A percentile compares a stretch with the other conserved stretches of the same genome.
These are phyloP conservation scores for Epinephelus fuscoguttatus DNA, from an alignment of 2,113 vertebrate species.

Conservation along the genomic window DNA sequence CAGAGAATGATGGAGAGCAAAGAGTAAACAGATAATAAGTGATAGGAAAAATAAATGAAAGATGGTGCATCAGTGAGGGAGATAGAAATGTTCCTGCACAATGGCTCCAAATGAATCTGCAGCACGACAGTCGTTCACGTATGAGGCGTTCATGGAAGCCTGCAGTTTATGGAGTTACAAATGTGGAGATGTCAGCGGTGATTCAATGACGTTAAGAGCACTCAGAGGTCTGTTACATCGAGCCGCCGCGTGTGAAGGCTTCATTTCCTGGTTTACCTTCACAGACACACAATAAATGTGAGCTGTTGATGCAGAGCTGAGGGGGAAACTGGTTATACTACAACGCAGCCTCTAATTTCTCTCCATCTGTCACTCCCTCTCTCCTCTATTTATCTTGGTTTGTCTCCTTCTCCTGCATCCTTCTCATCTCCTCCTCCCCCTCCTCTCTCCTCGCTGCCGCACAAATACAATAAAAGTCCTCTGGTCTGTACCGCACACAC, in stretches of 20 bases:
- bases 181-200: conserved; percentile 10
- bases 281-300: conserved; percentile 49
- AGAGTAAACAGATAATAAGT: conserved; percentile 26
- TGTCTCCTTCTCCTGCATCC: conserved; percentile 35
- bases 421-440: conserved; percentile 26
- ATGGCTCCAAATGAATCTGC: conserved; percentile 22
- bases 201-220: conserved; percentile 33
- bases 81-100: conserved; percentile 18
- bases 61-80: background rate
- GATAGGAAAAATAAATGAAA: conserved; percentile 38
- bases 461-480: conserved; percentile 44
- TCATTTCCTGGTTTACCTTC: conserved; percentile 56
- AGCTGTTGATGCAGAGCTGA: conserved; percentile 18
- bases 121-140: background rate
- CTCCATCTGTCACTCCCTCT: conserved; percentile 50
- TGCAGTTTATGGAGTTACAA: conserved; percentile 24
- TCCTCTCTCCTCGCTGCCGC: conserved; percentile 8
- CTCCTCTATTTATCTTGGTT: conserved; percentile 27
- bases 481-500: conserved; percentile 19
- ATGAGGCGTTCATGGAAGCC: conserved; percentile 7
- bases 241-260: conserved; percentile 50
- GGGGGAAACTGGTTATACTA: conserved; percentile 43
- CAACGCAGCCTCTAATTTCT: conserved; percentile 54
- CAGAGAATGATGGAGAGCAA: conserved; percentile 23
- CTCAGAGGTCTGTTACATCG: conserved; percentile 19